These are phyloP conservation scores for Hylomyscus alleni DNA, from an alignment of 2,797 vertebrate genomes.

Conservation along the genomic window DNA sequence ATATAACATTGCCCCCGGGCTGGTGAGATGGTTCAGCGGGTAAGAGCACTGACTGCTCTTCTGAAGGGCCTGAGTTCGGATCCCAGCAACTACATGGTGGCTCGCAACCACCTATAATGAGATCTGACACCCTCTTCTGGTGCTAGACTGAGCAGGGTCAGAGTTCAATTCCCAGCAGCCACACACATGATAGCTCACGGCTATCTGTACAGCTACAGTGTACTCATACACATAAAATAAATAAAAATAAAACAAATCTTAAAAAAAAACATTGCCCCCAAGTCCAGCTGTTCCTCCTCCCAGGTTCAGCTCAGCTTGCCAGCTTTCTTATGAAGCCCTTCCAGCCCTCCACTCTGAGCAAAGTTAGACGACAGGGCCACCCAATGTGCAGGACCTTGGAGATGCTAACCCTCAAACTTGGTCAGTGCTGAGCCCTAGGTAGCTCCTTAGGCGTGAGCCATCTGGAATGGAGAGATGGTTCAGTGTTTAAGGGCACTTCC, in stretches of 20 bases:
- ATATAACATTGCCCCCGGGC: background rate
- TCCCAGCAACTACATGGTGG: too few species aligned
- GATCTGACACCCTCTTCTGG: too few species aligned
- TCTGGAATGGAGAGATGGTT: background rate
- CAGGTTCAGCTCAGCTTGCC: background rate
- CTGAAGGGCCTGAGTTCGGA: too few species aligned
- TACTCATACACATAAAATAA: too few species aligned
- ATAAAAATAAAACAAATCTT: too few species aligned
- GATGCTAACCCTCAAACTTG: accelerated
- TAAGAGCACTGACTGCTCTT: too few species aligned
- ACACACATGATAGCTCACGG: too few species aligned
- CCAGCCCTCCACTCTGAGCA: background rate
- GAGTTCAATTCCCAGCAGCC: too few species aligned
- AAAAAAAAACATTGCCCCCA: background rate
- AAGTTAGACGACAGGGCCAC: background rate
- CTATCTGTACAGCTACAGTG: too few species aligned
- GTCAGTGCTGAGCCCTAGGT: background rate
- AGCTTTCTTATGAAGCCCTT: constrained; percentile 1
- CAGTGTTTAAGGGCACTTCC: background rate
- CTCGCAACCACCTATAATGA: too few species aligned
- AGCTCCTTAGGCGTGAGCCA: background rate
- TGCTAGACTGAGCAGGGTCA: too few species aligned
- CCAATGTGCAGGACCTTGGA: background rate
- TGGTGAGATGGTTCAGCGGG: too few species aligned
- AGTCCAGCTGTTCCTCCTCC: background rate